Percentiles rank a stretch among this genome's conserved stretches.
Evolutionary conservation across 2,888 invertebrate species (phyloP).

Genomic region (Heliconius erato): DNA sequence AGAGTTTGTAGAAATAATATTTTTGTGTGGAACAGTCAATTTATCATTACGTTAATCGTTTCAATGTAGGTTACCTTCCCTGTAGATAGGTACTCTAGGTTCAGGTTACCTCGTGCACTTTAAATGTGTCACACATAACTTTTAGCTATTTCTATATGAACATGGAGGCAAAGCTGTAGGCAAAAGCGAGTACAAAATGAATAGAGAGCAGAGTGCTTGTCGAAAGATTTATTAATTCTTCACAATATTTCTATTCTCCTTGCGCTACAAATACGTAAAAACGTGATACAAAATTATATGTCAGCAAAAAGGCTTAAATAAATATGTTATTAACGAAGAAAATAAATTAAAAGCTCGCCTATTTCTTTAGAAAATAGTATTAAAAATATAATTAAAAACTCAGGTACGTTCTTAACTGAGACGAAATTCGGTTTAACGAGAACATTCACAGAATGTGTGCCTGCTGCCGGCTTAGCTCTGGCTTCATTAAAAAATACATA

Average conservation of each 20-base stretch:
- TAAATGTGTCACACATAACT: no score
- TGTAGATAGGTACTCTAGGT: no score
- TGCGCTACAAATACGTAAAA: background rate
- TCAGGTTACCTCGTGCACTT: no score
- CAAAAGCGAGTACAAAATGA: no score
- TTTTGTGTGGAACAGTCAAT: no score
- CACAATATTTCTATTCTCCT: background rate
- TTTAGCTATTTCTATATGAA: no score
- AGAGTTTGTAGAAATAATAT: no score
- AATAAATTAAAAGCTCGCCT: constrained; percentile 9
- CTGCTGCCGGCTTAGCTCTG: constrained; percentile 23
- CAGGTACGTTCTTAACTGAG: constrained; percentile 32
- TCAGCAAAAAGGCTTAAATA: background rate
- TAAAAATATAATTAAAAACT: constrained; percentile 33
- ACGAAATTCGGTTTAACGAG: constrained; percentile 40
- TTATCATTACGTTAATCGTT: no score
- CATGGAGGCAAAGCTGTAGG: no score
- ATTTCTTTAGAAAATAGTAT: constrained; percentile 26
- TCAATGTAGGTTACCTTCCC: no score
- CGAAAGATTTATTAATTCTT: no score
- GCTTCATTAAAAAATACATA: constrained; percentile 45
- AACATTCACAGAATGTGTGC: constrained; percentile 36
- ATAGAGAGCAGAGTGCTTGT: no score
- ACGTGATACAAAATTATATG: background rate
- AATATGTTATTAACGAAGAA: constrained; percentile 1